These are phyloP conservation scores for Chelonus formosanus DNA, from an alignment of 2,888 invertebrate genomes.

Conservation along the genomic window DNA sequence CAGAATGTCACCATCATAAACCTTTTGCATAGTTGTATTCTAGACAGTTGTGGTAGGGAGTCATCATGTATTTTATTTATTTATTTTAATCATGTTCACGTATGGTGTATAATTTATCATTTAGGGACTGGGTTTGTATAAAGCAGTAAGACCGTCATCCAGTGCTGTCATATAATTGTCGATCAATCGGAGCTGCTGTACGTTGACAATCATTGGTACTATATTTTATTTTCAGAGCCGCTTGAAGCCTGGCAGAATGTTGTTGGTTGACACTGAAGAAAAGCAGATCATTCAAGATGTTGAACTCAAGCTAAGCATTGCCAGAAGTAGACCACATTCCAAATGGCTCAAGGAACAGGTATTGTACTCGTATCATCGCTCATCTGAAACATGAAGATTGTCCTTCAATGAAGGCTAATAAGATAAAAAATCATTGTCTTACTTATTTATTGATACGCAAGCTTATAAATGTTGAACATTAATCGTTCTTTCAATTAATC, in stretches of 20 bases:
- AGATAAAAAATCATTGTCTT: not conserved
- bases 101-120: constrained; percentile 57
- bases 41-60: constrained; percentile 23
- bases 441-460: not conserved
- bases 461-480: not conserved
- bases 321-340: constrained; percentile 87
- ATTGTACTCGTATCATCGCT: constrained; percentile 38
- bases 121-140: constrained; percentile 62
- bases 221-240: constrained; percentile 78
- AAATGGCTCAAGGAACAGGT: constrained; percentile 93
- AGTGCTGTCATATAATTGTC: constrained; percentile 50
- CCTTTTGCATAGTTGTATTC: too few species aligned
- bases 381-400: too few species aligned
- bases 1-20: too few species aligned
- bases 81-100: constrained; percentile 57
- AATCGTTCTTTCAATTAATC: too few species aligned
- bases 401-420: not conserved
- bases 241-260: constrained; percentile 97
- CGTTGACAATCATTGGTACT: constrained; percentile 50
- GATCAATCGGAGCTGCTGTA: constrained; percentile 43
- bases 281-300: constrained; percentile 92
- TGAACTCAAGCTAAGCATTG: constrained; percentile 88
- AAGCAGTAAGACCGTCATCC: constrained; percentile 59
- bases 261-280: constrained; percentile 93
- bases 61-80: constrained; percentile 49